phyloP scores from a whole-genome alignment of 2,888 invertebrate genomes.

The Clitarchus hookeri region DNA sequence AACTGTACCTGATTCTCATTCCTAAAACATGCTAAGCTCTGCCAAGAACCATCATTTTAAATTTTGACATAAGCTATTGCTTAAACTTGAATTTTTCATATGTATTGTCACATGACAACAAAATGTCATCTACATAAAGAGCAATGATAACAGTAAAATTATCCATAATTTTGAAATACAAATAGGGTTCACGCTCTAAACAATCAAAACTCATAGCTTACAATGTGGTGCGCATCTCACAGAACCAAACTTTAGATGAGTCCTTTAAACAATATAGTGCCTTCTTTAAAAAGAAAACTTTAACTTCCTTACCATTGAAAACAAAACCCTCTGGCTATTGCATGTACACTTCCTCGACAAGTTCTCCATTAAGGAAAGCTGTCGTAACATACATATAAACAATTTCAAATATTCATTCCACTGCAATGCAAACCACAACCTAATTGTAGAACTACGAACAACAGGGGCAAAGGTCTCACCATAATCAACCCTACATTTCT shows the following conservation, averaged over 20 bases:
- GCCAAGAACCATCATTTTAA: background rate
- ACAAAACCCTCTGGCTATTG: constrained; percentile 17
- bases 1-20: background rate
- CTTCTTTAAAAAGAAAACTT: background rate
- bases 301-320: background rate
- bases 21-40: background rate
- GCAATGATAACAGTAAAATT: background rate
- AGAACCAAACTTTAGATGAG: background rate
- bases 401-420: background rate
- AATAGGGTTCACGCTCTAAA: constrained; percentile 23
- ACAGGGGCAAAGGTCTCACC: background rate
- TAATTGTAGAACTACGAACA: too few relatives aligned
- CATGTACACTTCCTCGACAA: background rate
- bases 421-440: constrained; percentile 10
- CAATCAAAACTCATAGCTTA: background rate
- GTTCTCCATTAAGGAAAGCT: background rate
- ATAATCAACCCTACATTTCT: background rate
- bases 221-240: background rate
- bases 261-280: background rate
- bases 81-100: background rate
- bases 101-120: background rate
- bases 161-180: background rate
- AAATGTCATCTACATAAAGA: background rate
- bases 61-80: too few relatives aligned
- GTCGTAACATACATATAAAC: background rate